Conservation (phyloP, 2,797 vertebrate genomes). For the Parambassis ranga region DNA sequence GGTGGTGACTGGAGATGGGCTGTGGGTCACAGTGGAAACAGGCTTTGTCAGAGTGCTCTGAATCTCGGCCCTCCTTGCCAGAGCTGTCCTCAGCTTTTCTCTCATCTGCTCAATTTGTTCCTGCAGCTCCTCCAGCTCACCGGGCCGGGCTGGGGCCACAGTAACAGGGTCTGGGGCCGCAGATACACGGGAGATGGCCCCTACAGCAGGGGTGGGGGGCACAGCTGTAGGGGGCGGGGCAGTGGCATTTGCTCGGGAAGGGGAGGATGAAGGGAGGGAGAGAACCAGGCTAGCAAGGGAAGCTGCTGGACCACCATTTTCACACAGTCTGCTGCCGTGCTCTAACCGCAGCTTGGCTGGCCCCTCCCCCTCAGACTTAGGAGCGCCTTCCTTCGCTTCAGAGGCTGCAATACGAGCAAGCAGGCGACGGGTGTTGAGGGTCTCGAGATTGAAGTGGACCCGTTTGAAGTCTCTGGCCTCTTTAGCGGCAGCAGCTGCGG, state of each 20-base stretch:
- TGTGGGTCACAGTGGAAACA: neutral
- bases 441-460: conserved; percentile 83
- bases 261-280: conserved; percentile 35
- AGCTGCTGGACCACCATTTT: conserved; percentile 72
- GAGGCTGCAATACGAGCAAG: conserved; percentile 52
- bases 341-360: neutral
- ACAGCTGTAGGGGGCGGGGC: neutral
- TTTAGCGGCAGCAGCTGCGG: conserved; percentile 24
- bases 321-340: conserved; percentile 49
- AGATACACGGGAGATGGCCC: neutral
- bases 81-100: conserved; percentile 78
- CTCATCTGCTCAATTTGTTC: conserved; percentile 81
- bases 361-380: neutral
- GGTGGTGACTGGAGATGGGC: neutral
- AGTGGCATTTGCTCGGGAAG: neutral
- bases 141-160: conserved; percentile 14
- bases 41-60: conserved; percentile 71
- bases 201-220: neutral
- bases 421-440: conserved; percentile 76
- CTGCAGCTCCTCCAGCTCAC: conserved; percentile 84
- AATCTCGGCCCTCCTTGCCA: conserved; percentile 84
- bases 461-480: conserved; percentile 72
- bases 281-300: conserved; percentile 40
- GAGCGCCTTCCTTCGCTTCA: neutral
- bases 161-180: neutral